These are phyloP conservation scores for Drosophila insularis DNA, from an alignment of 1,140 invertebrate species.

Conservation along the genomic window DNA sequence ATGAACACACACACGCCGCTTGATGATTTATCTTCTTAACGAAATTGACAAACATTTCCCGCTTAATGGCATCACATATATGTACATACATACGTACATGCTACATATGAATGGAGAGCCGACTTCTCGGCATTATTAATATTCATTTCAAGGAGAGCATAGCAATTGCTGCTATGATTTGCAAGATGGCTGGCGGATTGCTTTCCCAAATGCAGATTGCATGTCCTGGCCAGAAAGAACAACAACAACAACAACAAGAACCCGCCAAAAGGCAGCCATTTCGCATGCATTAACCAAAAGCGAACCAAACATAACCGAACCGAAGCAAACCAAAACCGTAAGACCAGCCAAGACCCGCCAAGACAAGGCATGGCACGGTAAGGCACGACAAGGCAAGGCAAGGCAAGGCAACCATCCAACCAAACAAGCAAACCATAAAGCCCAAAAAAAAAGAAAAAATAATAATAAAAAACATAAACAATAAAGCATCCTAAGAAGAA, in stretches of 20 bases:
- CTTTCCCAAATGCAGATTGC: conserved; percentile 62
- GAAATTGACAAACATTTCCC: conserved; percentile 68
- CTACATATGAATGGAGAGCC: neutral
- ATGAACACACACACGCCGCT: neutral
- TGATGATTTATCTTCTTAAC: conserved; percentile 53
- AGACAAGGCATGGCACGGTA: too few relatives aligned
- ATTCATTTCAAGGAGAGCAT: conserved; percentile 65
- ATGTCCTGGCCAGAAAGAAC: conserved; percentile 58
- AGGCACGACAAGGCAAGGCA: too few relatives aligned
- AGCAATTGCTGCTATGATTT: conserved; percentile 60
- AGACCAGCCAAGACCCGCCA: neutral
- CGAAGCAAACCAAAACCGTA: neutral
- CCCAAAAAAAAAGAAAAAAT: conserved; percentile 33
- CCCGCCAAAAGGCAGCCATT: conserved; percentile 22
- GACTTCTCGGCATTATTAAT: conserved; percentile 59
- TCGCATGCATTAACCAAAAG: conserved; percentile 56
- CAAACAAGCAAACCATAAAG: conserved; percentile 42
- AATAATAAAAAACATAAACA: conserved; percentile 70
- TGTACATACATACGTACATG: too few relatives aligned
- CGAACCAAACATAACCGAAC: conserved; percentile 12
- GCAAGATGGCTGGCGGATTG: conserved; percentile 19
- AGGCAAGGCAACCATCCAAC: conserved; percentile 6
- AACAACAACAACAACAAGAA: neutral
- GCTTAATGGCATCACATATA: conserved; percentile 61
- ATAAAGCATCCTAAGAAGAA: conserved; percentile 54